These are phyloP conservation scores for Agrotis exclamationis DNA, from an alignment of 2,888 invertebrate genomes.

Conservation along the genomic window DNA sequence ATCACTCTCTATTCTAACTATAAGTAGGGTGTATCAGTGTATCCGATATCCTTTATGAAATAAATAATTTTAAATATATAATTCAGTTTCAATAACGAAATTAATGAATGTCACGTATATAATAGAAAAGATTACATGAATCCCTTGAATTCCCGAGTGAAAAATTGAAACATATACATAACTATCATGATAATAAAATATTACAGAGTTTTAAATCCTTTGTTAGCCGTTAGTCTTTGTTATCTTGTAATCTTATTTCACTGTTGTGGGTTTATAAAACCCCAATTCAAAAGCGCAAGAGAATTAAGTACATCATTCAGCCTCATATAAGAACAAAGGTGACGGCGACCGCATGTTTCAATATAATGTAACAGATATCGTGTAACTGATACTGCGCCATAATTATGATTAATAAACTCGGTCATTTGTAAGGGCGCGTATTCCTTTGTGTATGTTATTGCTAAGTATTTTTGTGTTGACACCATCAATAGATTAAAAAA, in stretches of 20 bases:
- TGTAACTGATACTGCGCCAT: slow-evolving; percentile 51
- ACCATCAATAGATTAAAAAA: no score
- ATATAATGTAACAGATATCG: slow-evolving; percentile 57
- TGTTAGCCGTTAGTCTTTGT: background rate
- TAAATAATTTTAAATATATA: no score
- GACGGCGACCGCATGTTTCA: slow-evolving; percentile 55
- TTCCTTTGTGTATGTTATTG: slow-evolving; percentile 12
- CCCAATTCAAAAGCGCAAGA: slow-evolving; percentile 18
- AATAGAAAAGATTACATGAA: background rate
- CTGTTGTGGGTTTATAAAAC: slow-evolving; percentile 24
- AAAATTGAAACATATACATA: no score
- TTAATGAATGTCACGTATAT: slow-evolving; percentile 12
- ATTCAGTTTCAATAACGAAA: background rate
- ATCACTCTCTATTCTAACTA: background rate
- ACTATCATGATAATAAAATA: no score
- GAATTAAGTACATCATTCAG: slow-evolving; percentile 18
- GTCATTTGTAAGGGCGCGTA: slow-evolving; percentile 33
- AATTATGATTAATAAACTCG: slow-evolving; percentile 54
- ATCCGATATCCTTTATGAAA: no score
- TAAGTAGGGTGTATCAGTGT: background rate
- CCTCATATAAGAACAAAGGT: slow-evolving; percentile 36
- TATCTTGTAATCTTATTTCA: slow-evolving; percentile 22
- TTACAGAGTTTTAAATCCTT: no score
- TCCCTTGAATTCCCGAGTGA: background rate
- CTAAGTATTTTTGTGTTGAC: background rate